Evolutionary conservation across 2,888 invertebrate species (phyloP), one percentile per base, ranked within the genome.

Genomic region (Agonum fuliginosum): DNA sequence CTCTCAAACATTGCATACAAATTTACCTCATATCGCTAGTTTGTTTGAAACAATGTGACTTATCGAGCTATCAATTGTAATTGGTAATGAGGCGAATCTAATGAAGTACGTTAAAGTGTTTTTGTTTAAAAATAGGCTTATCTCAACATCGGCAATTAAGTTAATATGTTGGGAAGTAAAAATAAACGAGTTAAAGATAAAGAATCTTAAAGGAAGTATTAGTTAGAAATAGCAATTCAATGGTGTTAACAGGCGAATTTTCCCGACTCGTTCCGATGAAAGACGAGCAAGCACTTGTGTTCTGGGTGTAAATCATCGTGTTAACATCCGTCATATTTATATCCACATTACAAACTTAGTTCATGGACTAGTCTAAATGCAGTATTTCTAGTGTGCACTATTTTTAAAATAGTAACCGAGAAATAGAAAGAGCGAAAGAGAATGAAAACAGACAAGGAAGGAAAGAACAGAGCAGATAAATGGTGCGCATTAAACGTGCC

Each of bases 401-500:
- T 54, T 30, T 62, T 30, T 30, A 62, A 62, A 62, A 46, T 46
- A 10, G 58, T 14, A 27, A 3, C 30, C 30, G 30, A 62, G 58
- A 62, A 12, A 30, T 17, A 14, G 27, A 27, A 20, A 22, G 54
- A 54, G 54, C 12, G 54, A 27, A 54, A 54, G 1, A 24, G 54
- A 54, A 6, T 24, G 5, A 4, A 54, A 54, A 24, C 54, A 62
- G 58, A 62, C 10, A 22, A 54, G 24, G 58, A 62, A 17, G 17
- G 30, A 62, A 30, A 62, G 58, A 62, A 62, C 30, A 30, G 58
- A 27, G 37, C 37, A 72, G 72, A 72, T 72, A 72, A 72, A 72
- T 72, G 72, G 58, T 54, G 72, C 72, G 41, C 72, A 72, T 54
- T 72, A 72, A 72, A 72, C 27, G 37, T 58, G 72, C n/a, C 72